Base-by-base conservation (phyloP, 2,888 invertebrate species). In the Tryphoninae sp. region DNA sequence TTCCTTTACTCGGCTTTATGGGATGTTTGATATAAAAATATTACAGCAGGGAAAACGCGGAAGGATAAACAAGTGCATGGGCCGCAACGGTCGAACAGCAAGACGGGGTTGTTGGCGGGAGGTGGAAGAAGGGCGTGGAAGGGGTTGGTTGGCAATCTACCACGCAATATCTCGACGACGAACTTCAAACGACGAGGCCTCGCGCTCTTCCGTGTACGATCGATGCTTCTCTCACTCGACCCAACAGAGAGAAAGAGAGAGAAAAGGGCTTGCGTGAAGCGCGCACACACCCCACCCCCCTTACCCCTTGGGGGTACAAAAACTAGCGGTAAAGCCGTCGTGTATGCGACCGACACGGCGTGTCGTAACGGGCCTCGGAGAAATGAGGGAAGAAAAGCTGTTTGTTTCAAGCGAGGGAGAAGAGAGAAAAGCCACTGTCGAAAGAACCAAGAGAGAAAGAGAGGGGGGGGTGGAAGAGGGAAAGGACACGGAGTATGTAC, bases 371-470 rank as follows among this genome's bases (percentile, higher is more conserved):
- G 65, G 61, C 71, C 75, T 53, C 53, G 64, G 65, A 78, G 74
- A 81, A 75, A 78, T 49, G 78, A 81, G 81, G 59, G 78, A 75
- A 78, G 78, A 75, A 78, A 81, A 81, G 81, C 78, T 78, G 78
- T 81, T 81, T 81, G 81, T 78, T 81, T 72, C 71, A 59, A 33
- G 67, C 69, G 65, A 75, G 51, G n/a, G 33, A 55, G 51, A 68
- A 51, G 26, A 49, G 33, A 51, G 68, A 45, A 74, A 67, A 51
- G 33, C 33, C 33, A 3, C 33, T 33, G 33, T 33, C 33, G 33
- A 33, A 33, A 33, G 33, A 33, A 33, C 33, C 33, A 33, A 33
- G 33, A 33, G 33, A 33, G 53, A 45, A 61, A 49, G n/a, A 42
- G 64, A 76, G 53, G 33, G 67, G 40, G 11, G 26, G 68, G 19